Evolutionary conservation across 2,797 vertebrate species (phyloP).

Genomic region (Mus minutoides): DNA sequence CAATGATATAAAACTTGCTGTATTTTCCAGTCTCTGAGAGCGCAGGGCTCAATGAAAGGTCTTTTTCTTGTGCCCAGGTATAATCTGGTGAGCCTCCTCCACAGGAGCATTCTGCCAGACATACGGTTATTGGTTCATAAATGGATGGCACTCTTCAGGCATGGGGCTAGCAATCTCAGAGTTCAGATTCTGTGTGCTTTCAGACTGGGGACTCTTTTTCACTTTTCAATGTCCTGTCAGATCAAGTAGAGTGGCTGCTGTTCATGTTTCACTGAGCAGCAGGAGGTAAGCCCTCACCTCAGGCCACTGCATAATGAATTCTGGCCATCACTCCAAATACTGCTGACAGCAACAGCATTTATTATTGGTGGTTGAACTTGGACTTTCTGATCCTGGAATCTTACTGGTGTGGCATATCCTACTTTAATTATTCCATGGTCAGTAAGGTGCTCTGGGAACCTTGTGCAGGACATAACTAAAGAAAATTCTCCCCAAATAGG

Average conservation of each 20-base stretch:
- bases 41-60: background rate
- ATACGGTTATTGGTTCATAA: background rate
- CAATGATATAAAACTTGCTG: background rate
- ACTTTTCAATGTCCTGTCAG: background rate
- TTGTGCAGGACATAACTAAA: background rate
- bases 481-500: background rate
- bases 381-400: slow-evolving; percentile 35
- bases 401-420: background rate
- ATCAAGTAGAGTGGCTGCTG: slow-evolving; percentile 23
- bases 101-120: background rate
- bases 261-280: background rate
- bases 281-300: slow-evolving; percentile 26
- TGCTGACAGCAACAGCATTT: slow-evolving; percentile 66
- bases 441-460: background rate
- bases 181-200: background rate
- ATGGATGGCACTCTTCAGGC: background rate
- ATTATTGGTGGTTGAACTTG: slow-evolving; percentile 14
- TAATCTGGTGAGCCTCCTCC: slow-evolving; percentile 8
- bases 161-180: background rate
- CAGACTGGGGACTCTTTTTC: background rate
- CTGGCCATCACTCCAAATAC: slow-evolving; percentile 38
- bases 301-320: slow-evolving; percentile 53
- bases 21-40: background rate
- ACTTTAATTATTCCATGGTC: background rate
- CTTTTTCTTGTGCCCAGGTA: background rate